Percentiles rank a stretch among this genome's conserved stretches.
phyloP scores from a whole-genome alignment of 2,797 vertebrate species.

The Channallabes apus region DNA sequence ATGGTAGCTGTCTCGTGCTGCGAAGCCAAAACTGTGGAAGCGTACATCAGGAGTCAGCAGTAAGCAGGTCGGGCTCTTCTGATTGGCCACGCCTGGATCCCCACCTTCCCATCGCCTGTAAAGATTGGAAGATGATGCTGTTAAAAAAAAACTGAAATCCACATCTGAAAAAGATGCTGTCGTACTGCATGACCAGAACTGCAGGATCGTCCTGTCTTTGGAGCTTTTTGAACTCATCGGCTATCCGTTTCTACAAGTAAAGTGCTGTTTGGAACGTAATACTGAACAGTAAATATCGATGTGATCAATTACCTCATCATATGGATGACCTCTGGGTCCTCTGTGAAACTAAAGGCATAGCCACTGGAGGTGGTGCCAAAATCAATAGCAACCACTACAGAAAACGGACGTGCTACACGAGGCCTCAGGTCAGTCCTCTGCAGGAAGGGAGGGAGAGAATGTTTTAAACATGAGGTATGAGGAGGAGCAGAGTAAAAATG shows the following conservation, averaged over 20 bases:
- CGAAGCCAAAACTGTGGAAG: slow-evolving; percentile 96
- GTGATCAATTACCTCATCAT: slow-evolving; percentile 87
- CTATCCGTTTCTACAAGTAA: too few relatives aligned
- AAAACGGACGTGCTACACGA: slow-evolving; percentile 73
- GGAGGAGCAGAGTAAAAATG: slow-evolving; percentile 7
- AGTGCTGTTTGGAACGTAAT: background rate
- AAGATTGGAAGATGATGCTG: slow-evolving; percentile 12
- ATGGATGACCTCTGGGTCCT: slow-evolving; percentile 91
- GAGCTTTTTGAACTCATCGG: background rate
- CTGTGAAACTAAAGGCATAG: slow-evolving; percentile 92
- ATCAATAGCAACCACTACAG: slow-evolving; percentile 93
- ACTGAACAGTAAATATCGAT: background rate
- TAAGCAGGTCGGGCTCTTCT: slow-evolving; percentile 94
- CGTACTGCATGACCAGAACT: background rate
- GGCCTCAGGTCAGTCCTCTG: slow-evolving; percentile 80
- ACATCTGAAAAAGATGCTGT: background rate
- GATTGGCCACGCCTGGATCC: slow-evolving; percentile 92
- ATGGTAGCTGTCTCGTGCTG: slow-evolving; percentile 89
- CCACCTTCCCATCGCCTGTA: slow-evolving; percentile 94
- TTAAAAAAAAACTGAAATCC: background rate
- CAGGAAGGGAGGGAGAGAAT: slow-evolving; percentile 27
- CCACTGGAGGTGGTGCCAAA: slow-evolving; percentile 95
- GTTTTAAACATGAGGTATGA: slow-evolving; percentile 9
- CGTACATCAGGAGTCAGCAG: slow-evolving; percentile 86
- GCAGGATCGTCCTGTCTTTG: too few relatives aligned